Base-by-base conservation (phyloP, 2,113 vertebrate genomes). In the Herpetotheres cachinnans region DNA sequence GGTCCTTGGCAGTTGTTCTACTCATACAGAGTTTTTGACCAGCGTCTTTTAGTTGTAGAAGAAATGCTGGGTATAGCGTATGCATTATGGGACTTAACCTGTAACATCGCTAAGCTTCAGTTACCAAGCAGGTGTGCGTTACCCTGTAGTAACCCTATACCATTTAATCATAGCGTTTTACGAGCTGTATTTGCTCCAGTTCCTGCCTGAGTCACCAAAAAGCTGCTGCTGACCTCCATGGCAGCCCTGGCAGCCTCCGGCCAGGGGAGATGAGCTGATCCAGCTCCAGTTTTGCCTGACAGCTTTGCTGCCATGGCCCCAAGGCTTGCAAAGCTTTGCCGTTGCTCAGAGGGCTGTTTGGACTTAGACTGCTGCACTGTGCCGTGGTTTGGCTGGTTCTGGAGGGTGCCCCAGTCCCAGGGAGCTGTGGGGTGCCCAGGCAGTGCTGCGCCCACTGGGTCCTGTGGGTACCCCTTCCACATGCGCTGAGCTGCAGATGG, bases 391-490 rank as follows among this genome's bases (percentile, higher is more conserved):
- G 30, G 18, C 3, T 1, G 11, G 44, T n/a, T 47, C 56, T 40
- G 46, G 32, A 32, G 52, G 25, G 29, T 86, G 40, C 27, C 44
- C 18, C 5, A 12, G 36, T 2, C 42, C 30, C 15, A 9, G 34
- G 18, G 27, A 55, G 62, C 47, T 3, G 0, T 4, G 25, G 32
- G 52, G 16, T 81, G 44, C 30, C 4, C 2, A 22, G 40, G n/a
- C 50, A 21, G 44, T 13, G n/a, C 61, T 0, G 0, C 5, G 13
- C n/a, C 47, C 0, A 0, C 54, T 30, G 54, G 21, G 9, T 9
- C 3, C 77, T 38, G 32, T 34, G 77, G 21, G 2, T 62, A 61
- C 16, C n/a, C 38, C 42, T 66, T 74, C 30, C 26, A 34, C 30
- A 1, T 2, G 21, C 21, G 25, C 59, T 3, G 2, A 40, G 52